These are phyloP conservation scores for Willisornis vidua DNA, from an alignment of 2,113 vertebrate species.

Conservation along the genomic window DNA sequence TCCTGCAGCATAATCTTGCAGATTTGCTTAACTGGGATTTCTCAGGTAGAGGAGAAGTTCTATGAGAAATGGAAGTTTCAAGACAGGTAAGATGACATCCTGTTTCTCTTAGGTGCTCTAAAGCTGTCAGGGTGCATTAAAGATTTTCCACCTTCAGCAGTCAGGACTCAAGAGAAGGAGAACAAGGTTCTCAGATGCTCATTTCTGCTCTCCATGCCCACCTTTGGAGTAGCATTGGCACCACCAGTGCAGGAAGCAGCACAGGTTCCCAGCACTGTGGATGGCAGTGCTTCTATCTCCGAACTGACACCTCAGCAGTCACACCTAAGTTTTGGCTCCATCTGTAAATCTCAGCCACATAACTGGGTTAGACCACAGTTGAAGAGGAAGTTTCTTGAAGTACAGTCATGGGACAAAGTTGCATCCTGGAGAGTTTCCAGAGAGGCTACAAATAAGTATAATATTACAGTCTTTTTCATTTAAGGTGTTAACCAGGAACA, in stretches of 20 bases:
- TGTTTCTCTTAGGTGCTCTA: neutral
- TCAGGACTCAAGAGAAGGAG: neutral
- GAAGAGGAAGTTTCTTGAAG: neutral
- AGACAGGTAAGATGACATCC: neutral
- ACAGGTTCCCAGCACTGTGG: neutral
- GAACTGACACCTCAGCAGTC: neutral
- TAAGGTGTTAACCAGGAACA: neutral
- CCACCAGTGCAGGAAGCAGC: neutral
- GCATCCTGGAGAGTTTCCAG: neutral
- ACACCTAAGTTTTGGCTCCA: neutral
- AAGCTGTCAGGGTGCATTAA: neutral
- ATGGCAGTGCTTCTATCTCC: accelerated
- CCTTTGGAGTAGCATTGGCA: neutral
- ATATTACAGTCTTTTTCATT: neutral
- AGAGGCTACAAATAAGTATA: neutral
- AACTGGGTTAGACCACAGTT: neutral
- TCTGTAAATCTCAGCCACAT: neutral
- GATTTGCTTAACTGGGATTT: neutral
- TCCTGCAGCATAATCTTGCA: neutral
- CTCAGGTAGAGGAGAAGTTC: neutral
- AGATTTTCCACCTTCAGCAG: neutral
- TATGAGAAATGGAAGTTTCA: neutral
- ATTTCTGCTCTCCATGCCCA: neutral
- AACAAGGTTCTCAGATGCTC: neutral
- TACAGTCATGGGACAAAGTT: neutral